Evolutionary conservation across 2,113 vertebrate species (phyloP).

Genomic region (Ptyas mucosa): DNA sequence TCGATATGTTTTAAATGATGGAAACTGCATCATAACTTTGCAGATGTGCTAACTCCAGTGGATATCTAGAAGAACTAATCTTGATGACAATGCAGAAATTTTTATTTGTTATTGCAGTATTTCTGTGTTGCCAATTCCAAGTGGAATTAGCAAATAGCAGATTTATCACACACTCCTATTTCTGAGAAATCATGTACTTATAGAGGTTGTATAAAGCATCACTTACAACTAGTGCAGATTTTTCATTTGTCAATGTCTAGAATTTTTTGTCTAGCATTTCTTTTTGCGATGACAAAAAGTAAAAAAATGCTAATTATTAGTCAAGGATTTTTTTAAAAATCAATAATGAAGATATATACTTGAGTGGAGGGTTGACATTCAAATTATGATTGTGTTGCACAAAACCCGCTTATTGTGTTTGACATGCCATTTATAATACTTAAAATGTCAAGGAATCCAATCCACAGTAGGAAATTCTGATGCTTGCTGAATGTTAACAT

Average conservation of each 20-base stretch:
- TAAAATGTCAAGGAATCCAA: background rate
- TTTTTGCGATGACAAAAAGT: background rate
- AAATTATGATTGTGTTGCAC: background rate
- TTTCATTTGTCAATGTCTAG: background rate
- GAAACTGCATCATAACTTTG: background rate
- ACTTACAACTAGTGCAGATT: background rate
- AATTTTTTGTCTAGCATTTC: background rate
- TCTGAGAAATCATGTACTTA: background rate
- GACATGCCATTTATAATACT: background rate
- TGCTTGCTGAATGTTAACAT: background rate
- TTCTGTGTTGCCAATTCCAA: background rate
- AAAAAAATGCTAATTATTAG: background rate
- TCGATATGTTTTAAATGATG: background rate
- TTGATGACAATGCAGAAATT: background rate
- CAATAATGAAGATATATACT: background rate
- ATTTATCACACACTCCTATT: background rate
- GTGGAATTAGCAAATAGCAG: background rate
- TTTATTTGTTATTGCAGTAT: background rate
- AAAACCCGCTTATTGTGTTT: background rate
- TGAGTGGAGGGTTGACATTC: background rate
- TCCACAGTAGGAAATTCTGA: background rate
- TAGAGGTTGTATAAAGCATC: background rate
- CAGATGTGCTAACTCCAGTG: background rate
- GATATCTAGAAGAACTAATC: background rate
- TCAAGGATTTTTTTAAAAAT: background rate